Base-by-base conservation (phyloP, 2,888 invertebrate genomes). In the Pollenia griseotomentosa region DNA sequence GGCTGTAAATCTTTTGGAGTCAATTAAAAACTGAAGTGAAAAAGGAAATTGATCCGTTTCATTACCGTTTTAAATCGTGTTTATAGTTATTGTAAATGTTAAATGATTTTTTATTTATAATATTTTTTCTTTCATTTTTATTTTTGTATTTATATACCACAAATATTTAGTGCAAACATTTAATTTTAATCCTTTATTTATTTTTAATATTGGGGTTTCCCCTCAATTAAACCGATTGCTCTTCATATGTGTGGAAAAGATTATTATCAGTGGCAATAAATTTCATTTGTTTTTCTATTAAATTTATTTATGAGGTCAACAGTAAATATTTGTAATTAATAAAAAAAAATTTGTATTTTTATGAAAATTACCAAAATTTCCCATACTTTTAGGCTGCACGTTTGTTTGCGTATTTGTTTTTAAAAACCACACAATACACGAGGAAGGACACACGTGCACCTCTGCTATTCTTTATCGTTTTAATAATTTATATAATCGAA, bases 301-400 rank as follows among this genome's bases (percentile, higher is more conserved):
- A 63, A 63, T n/a, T n/a, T 14, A 63, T 42, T 63, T 63, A 59
- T 63, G 61, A 42, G 61, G n/a, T 42, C n/a, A n/a, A 6, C 10
- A 42, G 61, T 42, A 63, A 63, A 63, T 63, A 63, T 61, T 61
- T 61, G n/a, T 61, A 61, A 61, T 61, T 61, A 40, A 61, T 10
- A 61, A 61, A 61, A 33, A 14, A 53, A 53, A n/a, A n/a, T 42
- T 9, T 9, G n/a, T 16, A 55, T 61, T 61, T 42, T 61, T 59
- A 61, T 61, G 61, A 61, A 61, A 61, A 61, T 16, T 42, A 10
- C 42, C 42, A 61, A 61, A 61, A 61, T 61, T 61, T 42, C 40
- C 61, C 42, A 61, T 16, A 40, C 12, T 59, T 33, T 33, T 1
- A 33, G 6, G 7, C 2, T n/a, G n/a, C n/a, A 40, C 4, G n/a